Conservation (phyloP, 2,797 vertebrate species). For the Vireo griseus region DNA sequence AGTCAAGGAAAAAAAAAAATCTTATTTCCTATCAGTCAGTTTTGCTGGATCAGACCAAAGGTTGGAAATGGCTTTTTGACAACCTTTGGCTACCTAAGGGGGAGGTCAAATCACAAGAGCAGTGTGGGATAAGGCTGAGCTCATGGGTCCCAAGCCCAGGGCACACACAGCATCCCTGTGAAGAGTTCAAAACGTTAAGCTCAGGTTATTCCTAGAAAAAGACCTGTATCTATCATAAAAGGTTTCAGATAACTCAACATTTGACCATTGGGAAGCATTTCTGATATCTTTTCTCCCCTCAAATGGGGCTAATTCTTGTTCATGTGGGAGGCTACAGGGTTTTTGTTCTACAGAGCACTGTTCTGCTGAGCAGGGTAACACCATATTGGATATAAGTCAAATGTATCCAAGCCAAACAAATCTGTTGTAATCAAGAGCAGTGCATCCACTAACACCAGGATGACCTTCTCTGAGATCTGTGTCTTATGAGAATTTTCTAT, state of each 20-base stretch:
- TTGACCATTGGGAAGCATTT: background rate
- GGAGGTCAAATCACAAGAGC: background rate
- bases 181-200: background rate
- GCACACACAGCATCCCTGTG: background rate
- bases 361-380: rapidly evolving
- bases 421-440: background rate
- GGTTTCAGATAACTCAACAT: background rate
- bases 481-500: background rate
- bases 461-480: background rate
- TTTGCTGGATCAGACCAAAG: background rate
- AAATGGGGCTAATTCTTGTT: background rate
- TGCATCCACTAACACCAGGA: background rate
- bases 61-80: background rate
- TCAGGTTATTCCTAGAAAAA: background rate
- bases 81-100: background rate
- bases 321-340: background rate
- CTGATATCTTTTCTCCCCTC: background rate
- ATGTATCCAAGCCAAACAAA: background rate
- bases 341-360: background rate
- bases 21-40: background rate
- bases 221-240: background rate
- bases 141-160: background rate
- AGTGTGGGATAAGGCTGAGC: background rate
- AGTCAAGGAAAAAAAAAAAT: background rate
- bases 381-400: background rate